Percentiles rank a stretch among this genome's conserved stretches.
phyloP scores from a whole-genome alignment of 2,888 invertebrate genomes.

The Tillus elongatus region DNA sequence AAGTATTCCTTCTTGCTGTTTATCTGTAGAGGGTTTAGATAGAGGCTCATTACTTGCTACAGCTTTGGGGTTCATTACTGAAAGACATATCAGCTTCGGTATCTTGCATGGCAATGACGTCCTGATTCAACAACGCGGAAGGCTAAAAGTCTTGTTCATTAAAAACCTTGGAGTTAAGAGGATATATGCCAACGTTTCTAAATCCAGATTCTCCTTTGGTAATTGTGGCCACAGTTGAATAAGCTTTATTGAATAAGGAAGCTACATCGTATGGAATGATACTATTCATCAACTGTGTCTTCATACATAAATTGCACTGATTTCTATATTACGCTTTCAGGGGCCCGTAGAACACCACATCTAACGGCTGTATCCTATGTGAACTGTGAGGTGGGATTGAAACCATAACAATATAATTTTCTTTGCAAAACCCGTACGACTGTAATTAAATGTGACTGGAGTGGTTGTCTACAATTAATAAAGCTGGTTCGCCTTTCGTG shows the following conservation, averaged over 20 bases:
- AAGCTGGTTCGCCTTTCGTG: conserved; percentile 18
- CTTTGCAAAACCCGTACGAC: conserved; percentile 21
- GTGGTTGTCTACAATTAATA: conserved; percentile 27
- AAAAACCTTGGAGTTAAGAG: conserved; percentile 12
- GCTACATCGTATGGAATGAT: conserved; percentile 12
- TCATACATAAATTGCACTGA: conserved; percentile 12
- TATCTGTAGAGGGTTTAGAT: too few species aligned
- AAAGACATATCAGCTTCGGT: too few species aligned
- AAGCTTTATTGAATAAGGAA: too few species aligned
- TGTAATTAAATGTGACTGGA: conserved; percentile 24
- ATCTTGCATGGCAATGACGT: conserved; percentile 11
- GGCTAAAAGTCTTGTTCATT: conserved; percentile 10
- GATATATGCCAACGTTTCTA: conserved; percentile 10
- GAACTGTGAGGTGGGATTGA: conserved; percentile 7
- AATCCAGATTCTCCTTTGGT: conserved; percentile 12
- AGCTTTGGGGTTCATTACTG: too few species aligned
- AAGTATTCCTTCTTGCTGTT: too few species aligned
- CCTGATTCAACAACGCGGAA: conserved; percentile 9
- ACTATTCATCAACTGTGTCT: conserved; percentile 9
- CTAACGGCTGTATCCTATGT: conserved; percentile 8
- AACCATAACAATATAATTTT: conserved; percentile 11
- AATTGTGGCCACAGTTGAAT: conserved; percentile 9
- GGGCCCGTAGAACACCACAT: too few species aligned
- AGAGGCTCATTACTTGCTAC: too few species aligned
- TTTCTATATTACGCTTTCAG: conserved; percentile 12